Conservation (phyloP, 2,113 vertebrate genomes). For the Diglossa brunneiventris region DNA sequence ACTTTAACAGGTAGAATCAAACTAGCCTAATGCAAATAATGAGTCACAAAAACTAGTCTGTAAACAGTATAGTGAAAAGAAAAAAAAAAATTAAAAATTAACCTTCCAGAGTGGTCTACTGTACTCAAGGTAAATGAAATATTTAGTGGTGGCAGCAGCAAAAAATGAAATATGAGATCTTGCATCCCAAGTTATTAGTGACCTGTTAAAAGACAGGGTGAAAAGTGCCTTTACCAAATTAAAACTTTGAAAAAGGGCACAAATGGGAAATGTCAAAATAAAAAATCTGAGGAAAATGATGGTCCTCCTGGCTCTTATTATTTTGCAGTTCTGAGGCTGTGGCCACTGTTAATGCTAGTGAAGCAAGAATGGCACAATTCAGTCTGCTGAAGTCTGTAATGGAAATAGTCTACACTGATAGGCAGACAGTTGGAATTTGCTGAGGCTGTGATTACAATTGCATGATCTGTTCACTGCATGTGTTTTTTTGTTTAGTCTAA, state of each 20-base stretch:
- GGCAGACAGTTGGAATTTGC: slow-evolving; percentile 10
- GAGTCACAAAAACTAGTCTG: slow-evolving; percentile 23
- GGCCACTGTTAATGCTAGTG: slow-evolving; percentile 37
- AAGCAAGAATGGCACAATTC: slow-evolving; percentile 63
- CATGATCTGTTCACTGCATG: not conserved
- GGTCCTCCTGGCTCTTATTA: slow-evolving; percentile 70
- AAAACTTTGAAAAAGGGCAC: slow-evolving; percentile 74
- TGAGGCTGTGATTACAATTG: slow-evolving; percentile 48
- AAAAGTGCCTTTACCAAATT: slow-evolving; percentile 77
- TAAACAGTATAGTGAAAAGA: slow-evolving; percentile 33
- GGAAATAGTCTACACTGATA: slow-evolving; percentile 46
- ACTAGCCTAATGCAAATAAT: slow-evolving; percentile 24
- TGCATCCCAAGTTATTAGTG: slow-evolving; percentile 78
- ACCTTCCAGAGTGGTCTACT: slow-evolving; percentile 26
- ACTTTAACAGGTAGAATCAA: slow-evolving; percentile 42
- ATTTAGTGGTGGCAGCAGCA: slow-evolving; percentile 72
- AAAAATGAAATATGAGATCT: slow-evolving; percentile 76
- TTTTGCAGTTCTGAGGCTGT: slow-evolving; percentile 67
- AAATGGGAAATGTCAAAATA: slow-evolving; percentile 78
- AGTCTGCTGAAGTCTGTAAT: slow-evolving; percentile 56
- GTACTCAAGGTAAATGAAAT: slow-evolving; percentile 76
- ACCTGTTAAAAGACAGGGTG: slow-evolving; percentile 76
- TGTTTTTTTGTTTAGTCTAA: slow-evolving; percentile 56
- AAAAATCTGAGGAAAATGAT: slow-evolving; percentile 71
- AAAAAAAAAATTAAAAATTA: not conserved